phyloP scores from a whole-genome alignment of 2,113 vertebrate genomes.

The Podocnemis expansa region DNA sequence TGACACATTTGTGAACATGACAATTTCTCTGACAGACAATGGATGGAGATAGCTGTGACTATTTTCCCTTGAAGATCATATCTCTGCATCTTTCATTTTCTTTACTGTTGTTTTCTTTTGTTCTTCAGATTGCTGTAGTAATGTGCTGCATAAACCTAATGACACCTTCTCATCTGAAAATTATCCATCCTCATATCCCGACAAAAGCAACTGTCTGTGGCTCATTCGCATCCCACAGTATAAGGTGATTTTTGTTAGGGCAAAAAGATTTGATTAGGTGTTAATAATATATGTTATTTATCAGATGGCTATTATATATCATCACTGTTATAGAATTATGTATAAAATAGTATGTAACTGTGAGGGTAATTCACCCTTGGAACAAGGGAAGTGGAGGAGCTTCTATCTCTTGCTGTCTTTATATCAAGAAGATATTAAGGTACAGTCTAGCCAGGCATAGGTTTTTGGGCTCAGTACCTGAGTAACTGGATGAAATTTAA shows the following conservation, averaged over 20 bases:
- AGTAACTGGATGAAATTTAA: neutral
- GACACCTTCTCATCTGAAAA: conserved; percentile 58
- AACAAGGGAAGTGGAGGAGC: neutral
- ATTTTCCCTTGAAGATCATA: neutral
- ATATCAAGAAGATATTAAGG: neutral
- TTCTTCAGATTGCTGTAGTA: conserved; percentile 66
- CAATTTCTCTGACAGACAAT: neutral
- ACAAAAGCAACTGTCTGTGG: conserved; percentile 68
- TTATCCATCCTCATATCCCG: conserved; percentile 57
- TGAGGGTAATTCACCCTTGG: neutral
- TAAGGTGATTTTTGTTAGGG: conserved; percentile 59
- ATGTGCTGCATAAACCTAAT: conserved; percentile 52
- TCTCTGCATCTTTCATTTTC: neutral
- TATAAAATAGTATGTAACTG: neutral
- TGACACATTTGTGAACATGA: neutral
- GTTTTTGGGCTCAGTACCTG: neutral
- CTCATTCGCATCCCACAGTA: conserved; percentile 54
- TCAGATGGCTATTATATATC: neutral
- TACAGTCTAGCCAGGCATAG: neutral
- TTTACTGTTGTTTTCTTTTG: conserved; percentile 27
- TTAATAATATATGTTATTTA: neutral
- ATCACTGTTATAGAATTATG: neutral
- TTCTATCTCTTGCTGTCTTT: neutral
- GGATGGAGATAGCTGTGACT: neutral
- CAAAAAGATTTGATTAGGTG: neutral